Evolutionary conservation across 92 coral and sea anemone species (phyloP).

Genomic region (Meandrina meandrites): DNA sequence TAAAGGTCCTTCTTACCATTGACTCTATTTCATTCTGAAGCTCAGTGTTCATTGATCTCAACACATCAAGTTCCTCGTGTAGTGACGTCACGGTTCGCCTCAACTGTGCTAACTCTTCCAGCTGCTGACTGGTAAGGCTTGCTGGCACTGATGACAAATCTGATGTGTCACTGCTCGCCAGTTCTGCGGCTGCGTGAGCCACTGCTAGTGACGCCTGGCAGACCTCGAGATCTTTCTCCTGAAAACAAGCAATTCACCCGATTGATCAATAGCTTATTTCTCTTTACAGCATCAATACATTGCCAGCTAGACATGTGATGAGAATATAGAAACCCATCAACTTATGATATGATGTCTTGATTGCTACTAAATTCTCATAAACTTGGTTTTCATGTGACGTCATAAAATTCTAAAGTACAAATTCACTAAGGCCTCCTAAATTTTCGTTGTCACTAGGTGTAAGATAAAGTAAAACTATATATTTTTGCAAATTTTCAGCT

Average conservation of each 20-base stretch:
- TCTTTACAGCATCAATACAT: background rate
- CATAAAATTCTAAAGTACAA: no score
- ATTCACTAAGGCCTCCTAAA: no score
- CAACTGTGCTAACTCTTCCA: conserved; percentile 79
- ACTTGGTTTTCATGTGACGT: no score
- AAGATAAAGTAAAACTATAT: no score
- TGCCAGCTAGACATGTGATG: background rate
- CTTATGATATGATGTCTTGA: background rate
- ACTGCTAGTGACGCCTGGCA: conserved; percentile 94
- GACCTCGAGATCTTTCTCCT: conserved; percentile 85
- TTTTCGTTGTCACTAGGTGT: no score
- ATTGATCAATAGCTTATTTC: background rate
- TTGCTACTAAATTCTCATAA: background rate
- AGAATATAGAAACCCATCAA: background rate
- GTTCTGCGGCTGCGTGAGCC: conserved; percentile 95
- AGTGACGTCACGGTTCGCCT: conserved; percentile 73
- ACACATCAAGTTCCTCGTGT: conserved; percentile 73
- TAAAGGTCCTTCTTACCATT: conserved; percentile 53
- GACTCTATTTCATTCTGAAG: conserved; percentile 69
- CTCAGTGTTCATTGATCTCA: conserved; percentile 69
- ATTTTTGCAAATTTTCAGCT: no score
- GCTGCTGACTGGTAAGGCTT: conserved; percentile 69
- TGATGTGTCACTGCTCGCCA: conserved; percentile 68
- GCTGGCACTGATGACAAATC: conserved; percentile 49
- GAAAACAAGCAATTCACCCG: background rate